Evolutionary conservation across 2,888 invertebrate species (phyloP).

Genomic region (Xylota sylvarum): DNA sequence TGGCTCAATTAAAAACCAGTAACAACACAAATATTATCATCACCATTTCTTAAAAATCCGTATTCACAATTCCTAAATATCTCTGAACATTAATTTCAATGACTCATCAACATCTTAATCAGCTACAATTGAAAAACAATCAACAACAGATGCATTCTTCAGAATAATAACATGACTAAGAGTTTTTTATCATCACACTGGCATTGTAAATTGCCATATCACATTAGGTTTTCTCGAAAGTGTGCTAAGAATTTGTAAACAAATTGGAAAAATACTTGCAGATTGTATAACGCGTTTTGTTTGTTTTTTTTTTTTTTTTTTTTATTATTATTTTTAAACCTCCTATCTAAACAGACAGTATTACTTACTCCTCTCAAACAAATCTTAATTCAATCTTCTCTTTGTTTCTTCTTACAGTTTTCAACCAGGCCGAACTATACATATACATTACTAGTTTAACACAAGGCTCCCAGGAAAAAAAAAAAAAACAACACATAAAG

Average conservation of each 20-base stretch:
- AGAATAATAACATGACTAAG: conserved; percentile 17
- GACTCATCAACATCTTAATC: conserved; percentile 7
- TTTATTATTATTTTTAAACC: too few species aligned
- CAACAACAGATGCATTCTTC: not conserved
- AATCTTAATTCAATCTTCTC: not conserved
- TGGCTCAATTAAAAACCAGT: not conserved
- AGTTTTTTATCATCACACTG: not conserved
- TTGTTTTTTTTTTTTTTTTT: too few species aligned
- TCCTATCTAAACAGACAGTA: not conserved
- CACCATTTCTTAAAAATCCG: not conserved
- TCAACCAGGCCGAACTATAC: conserved; percentile 76
- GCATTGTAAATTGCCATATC: not conserved
- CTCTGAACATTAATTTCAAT: not conserved
- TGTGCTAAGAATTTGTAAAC: not conserved
- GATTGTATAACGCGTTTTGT: not conserved
- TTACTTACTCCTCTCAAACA: not conserved
- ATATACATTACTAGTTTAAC: conserved; percentile 70
- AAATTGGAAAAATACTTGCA: conserved; percentile 55
- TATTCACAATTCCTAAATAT: too few species aligned
- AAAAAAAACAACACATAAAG: conserved; percentile 48
- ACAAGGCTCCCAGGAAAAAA: conserved; percentile 53
- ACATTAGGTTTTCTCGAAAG: not conserved
- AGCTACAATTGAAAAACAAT: conserved; percentile 7
- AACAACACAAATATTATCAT: not conserved
- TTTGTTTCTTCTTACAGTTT: conserved; percentile 55